phyloP scores from a whole-genome alignment of 2,797 vertebrate genomes.

The Corythornis leucogaster region DNA sequence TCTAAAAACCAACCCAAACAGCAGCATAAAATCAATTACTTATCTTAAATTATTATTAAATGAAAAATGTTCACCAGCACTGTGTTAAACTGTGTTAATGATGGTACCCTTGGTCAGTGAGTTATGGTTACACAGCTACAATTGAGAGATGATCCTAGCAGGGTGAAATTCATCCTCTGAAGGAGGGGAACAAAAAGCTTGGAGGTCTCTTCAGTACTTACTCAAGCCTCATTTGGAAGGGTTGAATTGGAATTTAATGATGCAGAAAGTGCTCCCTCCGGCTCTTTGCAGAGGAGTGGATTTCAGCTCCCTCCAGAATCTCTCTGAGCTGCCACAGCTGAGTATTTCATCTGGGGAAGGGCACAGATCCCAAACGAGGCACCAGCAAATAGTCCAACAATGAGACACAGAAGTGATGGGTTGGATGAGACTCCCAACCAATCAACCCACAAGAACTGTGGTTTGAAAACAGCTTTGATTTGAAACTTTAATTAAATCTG shows the following conservation, averaged over 20 bases:
- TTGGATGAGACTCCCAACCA: neutral
- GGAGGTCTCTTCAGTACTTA: neutral
- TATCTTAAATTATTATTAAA: neutral
- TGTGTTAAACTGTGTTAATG: neutral
- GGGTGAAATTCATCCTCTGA: neutral
- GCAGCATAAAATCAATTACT: neutral
- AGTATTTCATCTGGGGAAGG: neutral
- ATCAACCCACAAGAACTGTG: neutral
- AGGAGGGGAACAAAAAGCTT: neutral
- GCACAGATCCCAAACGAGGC: neutral
- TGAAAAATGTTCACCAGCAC: neutral
- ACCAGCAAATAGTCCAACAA: neutral
- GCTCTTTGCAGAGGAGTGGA: neutral
- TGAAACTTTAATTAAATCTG: neutral
- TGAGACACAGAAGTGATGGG: neutral
- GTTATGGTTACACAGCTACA: neutral
- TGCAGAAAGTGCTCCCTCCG: constrained; percentile 1
- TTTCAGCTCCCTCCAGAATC: neutral
- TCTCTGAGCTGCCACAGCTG: neutral
- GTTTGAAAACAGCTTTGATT: neutral
- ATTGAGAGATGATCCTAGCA: neutral
- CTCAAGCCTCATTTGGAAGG: constrained; percentile 14
- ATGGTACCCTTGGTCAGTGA: neutral
- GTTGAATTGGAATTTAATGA: constrained; percentile 37
- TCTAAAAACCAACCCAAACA: neutral